phyloP scores from a whole-genome alignment of 2,888 invertebrate genomes.

The Steinernema carpocapsae region DNA sequence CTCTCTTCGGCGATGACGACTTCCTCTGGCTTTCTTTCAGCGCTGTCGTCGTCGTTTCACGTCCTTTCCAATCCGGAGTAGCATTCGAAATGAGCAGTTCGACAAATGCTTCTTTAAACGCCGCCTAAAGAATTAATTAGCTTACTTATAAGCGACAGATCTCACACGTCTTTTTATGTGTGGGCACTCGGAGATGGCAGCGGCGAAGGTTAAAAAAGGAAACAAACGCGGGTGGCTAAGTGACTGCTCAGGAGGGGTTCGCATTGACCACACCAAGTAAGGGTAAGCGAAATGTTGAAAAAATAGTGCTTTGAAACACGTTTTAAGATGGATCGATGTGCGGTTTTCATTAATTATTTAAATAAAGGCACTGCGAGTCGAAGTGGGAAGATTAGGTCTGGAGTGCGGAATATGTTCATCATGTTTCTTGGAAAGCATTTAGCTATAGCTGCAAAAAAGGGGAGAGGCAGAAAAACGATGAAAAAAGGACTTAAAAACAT shows the following conservation, averaged over 20 bases:
- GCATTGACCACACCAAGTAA: neutral
- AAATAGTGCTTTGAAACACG: neutral
- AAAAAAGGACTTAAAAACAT: no score
- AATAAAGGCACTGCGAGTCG: neutral
- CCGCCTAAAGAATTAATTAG: constrained; percentile 37
- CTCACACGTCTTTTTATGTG: neutral
- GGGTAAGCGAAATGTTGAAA: neutral
- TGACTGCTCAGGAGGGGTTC: no score
- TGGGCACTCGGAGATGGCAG: no score
- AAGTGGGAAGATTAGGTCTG: neutral
- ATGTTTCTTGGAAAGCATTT: no score
- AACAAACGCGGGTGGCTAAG: no score
- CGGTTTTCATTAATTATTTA: constrained; percentile 6
- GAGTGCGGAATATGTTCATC: no score
- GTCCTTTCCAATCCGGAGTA: constrained; percentile 44
- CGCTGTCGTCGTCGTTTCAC: neutral
- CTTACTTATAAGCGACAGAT: neutral
- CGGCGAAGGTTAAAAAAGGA: no score
- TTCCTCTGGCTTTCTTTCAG: constrained; percentile 3
- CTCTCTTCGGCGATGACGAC: neutral
- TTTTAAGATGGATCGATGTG: neutral
- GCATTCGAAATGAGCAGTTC: constrained; percentile 41
- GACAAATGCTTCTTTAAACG: constrained; percentile 41
- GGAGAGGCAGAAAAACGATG: no score
- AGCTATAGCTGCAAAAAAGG: no score